A percentile compares a stretch with the other conserved stretches of the same genome.
Conservation (phyloP, 2,888 invertebrate genomes). For the Drosophila kuntzei region DNA sequence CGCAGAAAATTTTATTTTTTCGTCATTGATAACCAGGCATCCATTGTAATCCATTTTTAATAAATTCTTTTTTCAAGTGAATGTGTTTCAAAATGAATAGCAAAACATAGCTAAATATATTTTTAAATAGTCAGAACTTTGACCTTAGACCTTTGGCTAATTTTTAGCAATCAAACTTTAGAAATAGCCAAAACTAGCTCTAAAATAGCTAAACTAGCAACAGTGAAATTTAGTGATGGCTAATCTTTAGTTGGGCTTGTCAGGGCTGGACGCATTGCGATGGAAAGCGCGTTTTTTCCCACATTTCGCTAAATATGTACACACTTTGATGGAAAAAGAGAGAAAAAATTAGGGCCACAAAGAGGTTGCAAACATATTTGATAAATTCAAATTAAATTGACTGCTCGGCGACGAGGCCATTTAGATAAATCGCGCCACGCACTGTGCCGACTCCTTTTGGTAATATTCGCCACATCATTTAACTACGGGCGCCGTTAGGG, state of each 20-base stretch:
- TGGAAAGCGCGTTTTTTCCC: slow-evolving; percentile 58
- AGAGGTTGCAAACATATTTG: slow-evolving; percentile 77
- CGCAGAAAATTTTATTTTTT: too few species aligned
- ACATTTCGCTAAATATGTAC: slow-evolving; percentile 59
- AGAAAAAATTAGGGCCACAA: slow-evolving; percentile 78
- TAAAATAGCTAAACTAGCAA: too few species aligned
- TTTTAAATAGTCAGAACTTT: too few species aligned
- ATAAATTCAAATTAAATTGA: slow-evolving; percentile 66
- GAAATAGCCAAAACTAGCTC: too few species aligned
- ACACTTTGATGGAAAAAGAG: slow-evolving; percentile 72
- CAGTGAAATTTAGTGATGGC: slow-evolving; percentile 25
- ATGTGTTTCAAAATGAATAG: too few species aligned
- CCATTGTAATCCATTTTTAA: too few species aligned
- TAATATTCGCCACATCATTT: slow-evolving; percentile 59
- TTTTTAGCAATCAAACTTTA: too few species aligned
- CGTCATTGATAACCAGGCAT: too few species aligned
- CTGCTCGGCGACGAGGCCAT: slow-evolving; percentile 59
- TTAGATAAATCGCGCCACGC: slow-evolving; percentile 59
- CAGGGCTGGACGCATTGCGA: slow-evolving; percentile 46
- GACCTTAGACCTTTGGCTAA: too few species aligned
- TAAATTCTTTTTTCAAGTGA: too few species aligned
- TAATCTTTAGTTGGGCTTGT: slow-evolving; percentile 39
- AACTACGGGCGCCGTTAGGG: slow-evolving; percentile 50
- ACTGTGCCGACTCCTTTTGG: slow-evolving; percentile 57
- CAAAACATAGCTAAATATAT: too few species aligned